Percentiles rank a stretch among this genome's conserved stretches.
These are phyloP conservation scores for Bubo scandiacus DNA, from an alignment of 2,113 vertebrate genomes.

Conservation along the genomic window DNA sequence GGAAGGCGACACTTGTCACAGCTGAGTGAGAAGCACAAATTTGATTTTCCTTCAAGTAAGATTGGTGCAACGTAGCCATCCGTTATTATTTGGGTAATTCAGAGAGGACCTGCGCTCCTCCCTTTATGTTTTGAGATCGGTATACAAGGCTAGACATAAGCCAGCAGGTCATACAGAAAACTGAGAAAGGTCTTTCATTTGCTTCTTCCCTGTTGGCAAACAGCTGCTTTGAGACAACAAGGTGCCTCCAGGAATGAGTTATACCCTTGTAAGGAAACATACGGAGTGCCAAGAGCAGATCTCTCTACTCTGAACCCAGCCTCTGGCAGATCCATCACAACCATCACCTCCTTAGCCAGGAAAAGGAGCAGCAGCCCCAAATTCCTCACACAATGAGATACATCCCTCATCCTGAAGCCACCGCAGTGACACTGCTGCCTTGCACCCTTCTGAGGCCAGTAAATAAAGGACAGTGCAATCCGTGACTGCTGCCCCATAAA, in stretches of 20 bases:
- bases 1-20: background rate
- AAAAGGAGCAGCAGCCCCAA: background rate
- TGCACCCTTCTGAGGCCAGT: accelerated
- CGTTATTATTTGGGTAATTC: background rate
- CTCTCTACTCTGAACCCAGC: background rate
- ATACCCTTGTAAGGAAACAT: background rate
- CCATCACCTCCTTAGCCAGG: background rate
- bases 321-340: background rate
- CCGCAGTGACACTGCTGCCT: background rate
- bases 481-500: background rate
- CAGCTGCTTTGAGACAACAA: background rate
- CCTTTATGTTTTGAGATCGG: background rate
- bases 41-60: background rate
- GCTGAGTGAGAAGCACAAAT: background rate
- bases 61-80: background rate
- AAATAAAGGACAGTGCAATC: background rate
- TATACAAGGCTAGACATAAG: background rate
- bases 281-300: background rate
- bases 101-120: background rate
- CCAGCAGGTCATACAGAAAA: background rate
- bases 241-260: background rate
- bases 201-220: background rate
- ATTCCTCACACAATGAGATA: background rate
- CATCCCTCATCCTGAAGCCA: background rate
- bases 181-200: background rate